phyloP scores from a whole-genome alignment of 2,888 invertebrate species.

The Melieria omissa region DNA sequence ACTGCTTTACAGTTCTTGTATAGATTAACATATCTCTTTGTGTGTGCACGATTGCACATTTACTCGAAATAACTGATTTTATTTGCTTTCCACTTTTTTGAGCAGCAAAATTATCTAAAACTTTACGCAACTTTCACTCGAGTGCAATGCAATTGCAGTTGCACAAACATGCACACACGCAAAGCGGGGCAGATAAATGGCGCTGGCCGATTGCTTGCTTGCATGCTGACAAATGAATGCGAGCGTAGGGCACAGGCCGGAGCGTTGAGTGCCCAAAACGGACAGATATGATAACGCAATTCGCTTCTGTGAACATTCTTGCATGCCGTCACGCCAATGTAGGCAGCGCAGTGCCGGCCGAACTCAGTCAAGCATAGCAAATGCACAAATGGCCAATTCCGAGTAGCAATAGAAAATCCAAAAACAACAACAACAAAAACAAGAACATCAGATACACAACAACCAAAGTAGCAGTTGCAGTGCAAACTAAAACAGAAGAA shows the following conservation, averaged over 20 bases:
- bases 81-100: too few relatives aligned
- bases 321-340: slow-evolving; percentile 60
- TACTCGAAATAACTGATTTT: too few relatives aligned
- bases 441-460: neutral
- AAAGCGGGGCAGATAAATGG: slow-evolving; percentile 12
- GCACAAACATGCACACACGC: neutral
- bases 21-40: too few relatives aligned
- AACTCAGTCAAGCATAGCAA: slow-evolving; percentile 59
- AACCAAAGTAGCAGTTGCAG: neutral
- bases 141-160: neutral
- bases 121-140: too few relatives aligned
- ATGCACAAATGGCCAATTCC: slow-evolving; percentile 64
- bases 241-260: neutral
- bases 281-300: neutral
- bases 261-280: neutral
- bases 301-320: neutral
- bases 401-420: slow-evolving; percentile 38
- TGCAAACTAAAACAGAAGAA: slow-evolving; percentile 2
- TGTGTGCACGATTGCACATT: too few relatives aligned
- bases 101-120: too few relatives aligned
- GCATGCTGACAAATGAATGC: neutral
- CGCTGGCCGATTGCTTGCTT: neutral
- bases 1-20: too few relatives aligned
- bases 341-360: slow-evolving; percentile 51
- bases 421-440: slow-evolving; percentile 6